Evolutionary conservation across 2,888 invertebrate genomes (phyloP).

Genomic region (Eupeodes luniger): DNA sequence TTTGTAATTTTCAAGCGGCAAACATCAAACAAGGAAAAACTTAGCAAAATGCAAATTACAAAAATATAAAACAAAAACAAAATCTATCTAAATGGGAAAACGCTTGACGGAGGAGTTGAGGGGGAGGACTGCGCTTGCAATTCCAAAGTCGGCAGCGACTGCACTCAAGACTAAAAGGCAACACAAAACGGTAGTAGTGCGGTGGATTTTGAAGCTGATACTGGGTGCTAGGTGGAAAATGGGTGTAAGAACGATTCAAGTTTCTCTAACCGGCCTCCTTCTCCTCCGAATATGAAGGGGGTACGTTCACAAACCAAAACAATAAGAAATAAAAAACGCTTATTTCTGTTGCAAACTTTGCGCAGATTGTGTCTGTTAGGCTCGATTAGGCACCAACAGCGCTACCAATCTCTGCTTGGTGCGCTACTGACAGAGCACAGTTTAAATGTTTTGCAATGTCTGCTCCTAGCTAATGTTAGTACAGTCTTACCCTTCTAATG

Average conservation of each 20-base stretch:
- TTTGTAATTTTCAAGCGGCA: conserved; percentile 75
- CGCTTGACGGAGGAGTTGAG: conserved; percentile 55
- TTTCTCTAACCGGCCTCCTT: conserved; percentile 49
- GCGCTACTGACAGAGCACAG: conserved; percentile 59
- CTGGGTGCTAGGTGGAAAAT: conserved; percentile 36
- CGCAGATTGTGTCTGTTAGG: conserved; percentile 57
- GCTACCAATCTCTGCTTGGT: conserved; percentile 37
- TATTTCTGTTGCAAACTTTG: conserved; percentile 31
- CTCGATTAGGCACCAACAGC: conserved; percentile 63
- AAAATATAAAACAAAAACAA: conserved; percentile 33
- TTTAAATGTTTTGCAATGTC: conserved; percentile 64
- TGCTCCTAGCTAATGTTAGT: background rate
- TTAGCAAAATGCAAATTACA: conserved; percentile 73
- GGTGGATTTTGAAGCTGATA: background rate
- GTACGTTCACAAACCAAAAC: background rate
- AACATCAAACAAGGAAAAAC: conserved; percentile 73
- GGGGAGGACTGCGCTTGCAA: background rate
- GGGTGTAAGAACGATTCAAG: conserved; percentile 71
- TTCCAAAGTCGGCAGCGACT: conserved; percentile 34
- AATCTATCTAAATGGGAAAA: conserved; percentile 68
- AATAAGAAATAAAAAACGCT: conserved; percentile 15
- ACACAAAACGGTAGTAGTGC: conserved; percentile 36
- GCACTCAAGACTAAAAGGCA: conserved; percentile 44
- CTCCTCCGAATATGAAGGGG: background rate
- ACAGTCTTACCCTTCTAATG: conserved; percentile 51